Evolutionary conservation across 1,140 invertebrate genomes (phyloP), one percentile per base, ranked within the genome.

Genomic region (Brachionus koreanus): DNA sequence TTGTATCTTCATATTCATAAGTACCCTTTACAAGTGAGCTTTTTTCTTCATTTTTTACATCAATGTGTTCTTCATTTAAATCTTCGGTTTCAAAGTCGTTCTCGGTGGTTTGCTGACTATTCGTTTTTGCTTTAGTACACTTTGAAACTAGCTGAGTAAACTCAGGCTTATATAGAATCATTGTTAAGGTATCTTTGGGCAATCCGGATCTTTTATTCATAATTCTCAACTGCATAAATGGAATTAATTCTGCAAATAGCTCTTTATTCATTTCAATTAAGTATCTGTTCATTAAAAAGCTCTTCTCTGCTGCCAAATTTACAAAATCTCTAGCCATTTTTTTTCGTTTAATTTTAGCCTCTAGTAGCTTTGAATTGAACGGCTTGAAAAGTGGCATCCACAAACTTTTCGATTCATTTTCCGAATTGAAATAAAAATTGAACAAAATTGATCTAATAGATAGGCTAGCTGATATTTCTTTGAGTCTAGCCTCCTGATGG

Each of bases 341-440:
- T 74, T 74, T 74, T 6, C 19, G 16, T 5, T 74, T 74, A 46
- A 46, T 13, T 46, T 25, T 74, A 25, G 69, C 19, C 12, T 74
- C 69, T 3, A 74, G 43, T 46, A 79, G 12, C n/a, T 61, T 65
- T 33, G 46, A 61, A 57, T 61, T 79, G 7, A 42, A 79, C 23
- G 76, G 76, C 37, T 79, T 79, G 10, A 42, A 79, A 9, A 79
- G 25, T n/a, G 76, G 76, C 76, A 79, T 65, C 76, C 76, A 79
- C 16, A 65, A 5, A n/a, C 76, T 65, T 61, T 79, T 79, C 6
- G 33, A 42, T 16, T 65, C 76, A n/a, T 61, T 25, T 23, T 57
- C 39, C 5, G 76, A 37, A 37, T 61, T 65, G 19, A 79, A 79
- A 63, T 79, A 57, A 61, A 79, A 79, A 79, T 79, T 79, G 49